phyloP scores from a whole-genome alignment of 2,113 vertebrate species.

The Puffinus mauretanicus region DNA sequence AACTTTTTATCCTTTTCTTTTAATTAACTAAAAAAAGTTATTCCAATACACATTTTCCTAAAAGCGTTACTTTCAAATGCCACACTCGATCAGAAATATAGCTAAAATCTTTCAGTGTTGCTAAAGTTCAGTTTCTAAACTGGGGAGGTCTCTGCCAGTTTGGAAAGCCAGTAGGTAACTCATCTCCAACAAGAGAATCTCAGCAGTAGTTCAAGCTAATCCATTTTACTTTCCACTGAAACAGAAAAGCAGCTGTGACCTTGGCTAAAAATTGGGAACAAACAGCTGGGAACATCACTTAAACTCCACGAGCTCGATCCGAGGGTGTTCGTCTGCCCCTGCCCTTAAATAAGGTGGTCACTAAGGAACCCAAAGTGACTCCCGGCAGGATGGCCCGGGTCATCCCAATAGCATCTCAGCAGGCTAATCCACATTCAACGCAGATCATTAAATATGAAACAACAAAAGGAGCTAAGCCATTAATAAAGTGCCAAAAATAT shows the following conservation, averaged over 20 bases:
- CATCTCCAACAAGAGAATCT: constrained; percentile 5
- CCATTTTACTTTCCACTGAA: not conserved
- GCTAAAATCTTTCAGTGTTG: not conserved
- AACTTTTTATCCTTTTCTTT: not conserved
- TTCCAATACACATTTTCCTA: not conserved
- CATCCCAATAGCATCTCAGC: constrained; percentile 45
- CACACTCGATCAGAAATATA: not conserved
- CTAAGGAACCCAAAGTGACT: not conserved
- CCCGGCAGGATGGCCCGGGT: not conserved
- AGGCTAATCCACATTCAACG: constrained; percentile 53
- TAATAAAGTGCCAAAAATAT: constrained; percentile 68
- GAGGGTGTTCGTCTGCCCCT: not conserved
- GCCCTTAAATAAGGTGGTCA: not conserved
- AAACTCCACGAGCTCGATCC: not conserved
- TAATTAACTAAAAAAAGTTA: not conserved
- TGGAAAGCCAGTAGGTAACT: constrained; percentile 6
- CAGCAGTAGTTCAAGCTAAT: constrained; percentile 36
- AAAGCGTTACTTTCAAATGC: not conserved
- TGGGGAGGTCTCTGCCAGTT: not conserved
- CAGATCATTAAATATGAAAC: constrained; percentile 45
- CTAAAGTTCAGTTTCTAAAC: not conserved
- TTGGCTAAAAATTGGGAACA: not conserved
- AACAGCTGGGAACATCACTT: not conserved
- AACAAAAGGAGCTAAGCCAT: constrained; percentile 48
- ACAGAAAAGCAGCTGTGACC: constrained; percentile 44